phyloP scores from a whole-genome alignment of 37 sponge, comb jelly and placozoan genomes.

The Aplysina aerophoba region DNA sequence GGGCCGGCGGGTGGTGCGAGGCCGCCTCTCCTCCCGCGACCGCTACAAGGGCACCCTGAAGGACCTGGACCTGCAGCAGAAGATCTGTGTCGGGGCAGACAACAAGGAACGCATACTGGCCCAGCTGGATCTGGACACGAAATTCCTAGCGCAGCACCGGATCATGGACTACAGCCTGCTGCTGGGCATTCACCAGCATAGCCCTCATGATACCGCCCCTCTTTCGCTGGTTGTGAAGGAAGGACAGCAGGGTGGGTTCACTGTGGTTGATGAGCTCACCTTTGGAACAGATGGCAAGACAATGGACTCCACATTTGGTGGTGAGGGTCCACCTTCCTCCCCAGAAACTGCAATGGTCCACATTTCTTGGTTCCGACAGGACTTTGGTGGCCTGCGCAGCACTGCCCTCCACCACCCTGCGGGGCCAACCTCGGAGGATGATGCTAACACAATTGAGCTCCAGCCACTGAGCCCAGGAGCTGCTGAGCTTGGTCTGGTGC shows the following conservation, averaged over 20 bases:
- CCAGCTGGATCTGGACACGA: slow-evolving; percentile 70
- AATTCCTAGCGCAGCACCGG: slow-evolving; percentile 54
- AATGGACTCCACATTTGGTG: too few relatives aligned
- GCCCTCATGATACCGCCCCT: not conserved
- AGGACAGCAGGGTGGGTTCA: not conserved
- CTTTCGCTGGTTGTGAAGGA: not conserved
- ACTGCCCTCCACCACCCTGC: slow-evolving; percentile 51
- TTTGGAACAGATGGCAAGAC: too few relatives aligned
- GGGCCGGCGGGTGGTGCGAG: slow-evolving; percentile 70
- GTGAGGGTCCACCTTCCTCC: not conserved
- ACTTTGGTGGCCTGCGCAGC: slow-evolving; percentile 74
- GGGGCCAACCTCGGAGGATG: not conserved
- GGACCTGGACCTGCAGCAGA: slow-evolving; percentile 78
- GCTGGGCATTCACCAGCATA: slow-evolving; percentile 74
- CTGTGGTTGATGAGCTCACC: slow-evolving; percentile 1
- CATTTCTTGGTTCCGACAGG: slow-evolving; percentile 67
- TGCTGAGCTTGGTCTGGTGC: too few relatives aligned
- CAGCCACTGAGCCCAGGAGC: too few relatives aligned
- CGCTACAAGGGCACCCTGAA: slow-evolving; percentile 74
- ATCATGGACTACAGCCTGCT: slow-evolving; percentile 95
- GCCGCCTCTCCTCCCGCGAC: not conserved
- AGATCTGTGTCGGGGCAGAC: slow-evolving; percentile 63
- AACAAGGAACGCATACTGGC: slow-evolving; percentile 70
- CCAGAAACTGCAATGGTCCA: not conserved
- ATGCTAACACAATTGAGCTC: too few relatives aligned